Evolutionary conservation across 2,113 vertebrate species (phyloP), one percentile per base, ranked within the genome.

Genomic region (Gnathonemus longibarbis): DNA sequence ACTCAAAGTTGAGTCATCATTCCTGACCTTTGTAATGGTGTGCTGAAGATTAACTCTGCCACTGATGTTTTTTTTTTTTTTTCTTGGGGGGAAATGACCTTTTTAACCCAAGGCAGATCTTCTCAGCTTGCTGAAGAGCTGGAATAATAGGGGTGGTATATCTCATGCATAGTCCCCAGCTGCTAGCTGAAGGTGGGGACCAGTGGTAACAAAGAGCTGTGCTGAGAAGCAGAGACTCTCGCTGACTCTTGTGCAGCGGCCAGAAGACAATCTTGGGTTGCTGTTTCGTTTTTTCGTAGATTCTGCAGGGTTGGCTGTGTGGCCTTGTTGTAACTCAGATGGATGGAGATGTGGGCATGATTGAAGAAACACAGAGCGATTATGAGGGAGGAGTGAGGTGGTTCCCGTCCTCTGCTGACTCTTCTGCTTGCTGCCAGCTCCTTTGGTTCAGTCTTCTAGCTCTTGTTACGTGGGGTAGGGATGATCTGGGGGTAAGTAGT

Each of bases 71-170:
- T 90, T 89, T 84, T 84, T 84, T 62, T 77, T 53, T 53, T 45
- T 62, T 84, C 46, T 74, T 84, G 27, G 90, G 90, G 91, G 91
- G 89, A 91, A 91, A 89, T 27, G 91, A 77, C 91, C 90, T 90
- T 84, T 91, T 91, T 90, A 90, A 90, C 86, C 92, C 88, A 90
- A 56, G 48, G 87, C 35, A 74, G 90, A 91, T 91, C 91, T 91
- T 92, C 90, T 90, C 89, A 89, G 88, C 89, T 92, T 91, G 90
- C 91, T 94, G 89, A 91, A 91, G 90, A 89, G 89, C 91, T 92
- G 42, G 88, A 91, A 90, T 91, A 92, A 92, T 91, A 90, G 91
- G 88, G 90, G 88, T 89, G 88, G 90, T 89, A 49, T 52, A 88
- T 88, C 48, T 42, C 58, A 48, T 70, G 92, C 86, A 13, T 84